phyloP scores from a whole-genome alignment of 2,888 invertebrate genomes.

The Eristalis intricaria region DNA sequence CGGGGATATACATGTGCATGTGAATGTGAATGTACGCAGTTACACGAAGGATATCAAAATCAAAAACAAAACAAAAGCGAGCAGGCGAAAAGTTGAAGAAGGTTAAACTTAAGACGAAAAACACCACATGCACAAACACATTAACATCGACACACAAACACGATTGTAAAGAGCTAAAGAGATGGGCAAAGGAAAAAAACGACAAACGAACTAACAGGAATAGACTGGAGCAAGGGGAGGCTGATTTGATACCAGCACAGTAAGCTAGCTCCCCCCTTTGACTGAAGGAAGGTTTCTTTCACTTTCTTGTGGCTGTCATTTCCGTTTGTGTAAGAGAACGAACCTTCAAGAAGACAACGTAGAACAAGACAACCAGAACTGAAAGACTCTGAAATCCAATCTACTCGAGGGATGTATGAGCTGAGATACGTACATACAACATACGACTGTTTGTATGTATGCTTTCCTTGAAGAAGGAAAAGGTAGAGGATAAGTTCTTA shows the following conservation, averaged over 20 bases:
- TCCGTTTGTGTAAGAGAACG: conserved; percentile 64
- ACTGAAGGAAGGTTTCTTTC: conserved; percentile 79
- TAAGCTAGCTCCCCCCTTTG: conserved; percentile 45
- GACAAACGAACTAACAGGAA: not conserved
- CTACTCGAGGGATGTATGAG: conserved; percentile 57
- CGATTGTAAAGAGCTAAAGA: conserved; percentile 59
- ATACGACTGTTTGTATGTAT: conserved; percentile 9
- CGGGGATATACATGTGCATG: not conserved
- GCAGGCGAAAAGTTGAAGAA: conserved; percentile 70
- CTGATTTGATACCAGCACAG: conserved; percentile 6
- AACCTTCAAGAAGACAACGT: conserved; percentile 67
- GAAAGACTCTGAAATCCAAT: conserved; percentile 71
- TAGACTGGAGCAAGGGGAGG: conserved; percentile 7
- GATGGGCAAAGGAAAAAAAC: conserved; percentile 45
- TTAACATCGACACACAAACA: not conserved
- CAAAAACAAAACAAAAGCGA: conserved; percentile 61
- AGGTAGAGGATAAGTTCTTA: conserved; percentile 34
- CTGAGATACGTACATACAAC: not conserved
- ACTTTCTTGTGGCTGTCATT: conserved; percentile 75
- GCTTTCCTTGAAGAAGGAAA: not conserved
- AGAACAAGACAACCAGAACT: conserved; percentile 71
- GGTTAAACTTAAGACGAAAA: conserved; percentile 69
- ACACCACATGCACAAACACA: conserved; percentile 34
- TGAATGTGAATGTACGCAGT: conserved; percentile 1
- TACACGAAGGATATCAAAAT: conserved; percentile 65